Evolutionary conservation across 1,140 invertebrate species (phyloP).

Genomic region (Aethina tumida): DNA sequence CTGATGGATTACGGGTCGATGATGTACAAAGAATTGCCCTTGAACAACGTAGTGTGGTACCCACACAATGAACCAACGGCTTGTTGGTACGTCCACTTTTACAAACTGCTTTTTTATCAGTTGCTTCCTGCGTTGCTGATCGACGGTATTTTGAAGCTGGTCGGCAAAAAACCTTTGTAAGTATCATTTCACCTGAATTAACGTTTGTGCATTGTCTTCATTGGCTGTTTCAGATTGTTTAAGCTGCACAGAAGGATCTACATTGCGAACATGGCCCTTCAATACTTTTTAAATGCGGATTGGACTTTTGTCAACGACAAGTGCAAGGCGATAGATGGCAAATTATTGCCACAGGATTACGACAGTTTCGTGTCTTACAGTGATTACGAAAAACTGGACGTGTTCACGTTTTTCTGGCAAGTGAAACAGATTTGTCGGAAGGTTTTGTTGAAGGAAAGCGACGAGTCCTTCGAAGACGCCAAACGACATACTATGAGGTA

Average conservation of each 20-base stretch:
- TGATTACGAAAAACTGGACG: conserved; percentile 32
- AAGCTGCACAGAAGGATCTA: conserved; percentile 35
- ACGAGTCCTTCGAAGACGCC: no score
- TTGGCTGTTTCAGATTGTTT: conserved; percentile 5
- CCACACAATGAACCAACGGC: conserved; percentile 43
- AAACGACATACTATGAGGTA: no score
- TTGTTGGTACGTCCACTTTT: conserved; percentile 41
- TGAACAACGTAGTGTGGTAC: conserved; percentile 60
- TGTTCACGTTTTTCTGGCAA: conserved; percentile 39
- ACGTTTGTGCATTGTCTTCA: background rate
- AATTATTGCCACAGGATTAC: background rate
- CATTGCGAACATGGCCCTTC: conserved; percentile 48
- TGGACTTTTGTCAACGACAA: conserved; percentile 20
- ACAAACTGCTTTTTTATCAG: conserved; percentile 52
- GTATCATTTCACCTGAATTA: conserved; percentile 29
- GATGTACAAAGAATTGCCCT: conserved; percentile 44
- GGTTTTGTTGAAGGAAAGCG: conserved; percentile 25
- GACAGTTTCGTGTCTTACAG: conserved; percentile 40
- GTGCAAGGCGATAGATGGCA: background rate
- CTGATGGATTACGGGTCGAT: conserved; percentile 44
- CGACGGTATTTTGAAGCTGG: conserved; percentile 48
- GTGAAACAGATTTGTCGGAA: conserved; percentile 33
- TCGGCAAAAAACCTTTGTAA: conserved; percentile 65
- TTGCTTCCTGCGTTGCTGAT: conserved; percentile 59
- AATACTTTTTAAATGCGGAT: conserved; percentile 43